Evolutionary conservation across 1,140 invertebrate genomes (phyloP).

Genomic region (Drosophila nikananu): DNA sequence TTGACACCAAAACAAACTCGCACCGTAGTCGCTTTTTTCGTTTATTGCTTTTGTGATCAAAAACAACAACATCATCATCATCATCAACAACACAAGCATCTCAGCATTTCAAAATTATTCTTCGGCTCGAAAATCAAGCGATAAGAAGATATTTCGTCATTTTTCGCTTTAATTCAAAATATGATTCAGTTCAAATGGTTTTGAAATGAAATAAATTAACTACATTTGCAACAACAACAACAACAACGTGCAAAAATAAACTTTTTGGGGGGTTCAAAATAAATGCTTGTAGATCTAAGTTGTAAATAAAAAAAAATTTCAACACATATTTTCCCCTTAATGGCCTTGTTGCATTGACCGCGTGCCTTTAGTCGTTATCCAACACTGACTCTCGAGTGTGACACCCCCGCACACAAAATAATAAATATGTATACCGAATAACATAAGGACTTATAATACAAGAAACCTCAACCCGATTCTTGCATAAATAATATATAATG

Average conservation of each 20-base stretch:
- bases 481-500: constrained; percentile 10
- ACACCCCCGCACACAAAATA: neutral
- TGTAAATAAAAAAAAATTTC: constrained; percentile 11
- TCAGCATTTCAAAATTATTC: constrained; percentile 58
- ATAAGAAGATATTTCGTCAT: constrained; percentile 16
- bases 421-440: constrained; percentile 1
- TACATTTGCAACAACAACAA: constrained; percentile 70
- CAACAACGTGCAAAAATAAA: constrained; percentile 76
- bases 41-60: constrained; percentile 59
- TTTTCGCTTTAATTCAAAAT: constrained; percentile 18
- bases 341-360: neutral
- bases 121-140: constrained; percentile 24
- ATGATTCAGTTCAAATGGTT: constrained; percentile 19
- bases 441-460: constrained; percentile 11
- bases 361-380: neutral
- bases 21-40: constrained; percentile 8
- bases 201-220: constrained; percentile 24
- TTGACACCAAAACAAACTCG: constrained; percentile 28
- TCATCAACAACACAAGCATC: constrained; percentile 81
- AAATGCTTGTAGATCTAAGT: neutral
- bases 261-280: constrained; percentile 13
- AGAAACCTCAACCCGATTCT: neutral
- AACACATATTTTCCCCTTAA: neutral
- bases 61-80: constrained; percentile 78
- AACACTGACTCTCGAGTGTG: constrained; percentile 4